Conservation (phyloP, 2,888 invertebrate species). For the Harpalus rufipes region DNA sequence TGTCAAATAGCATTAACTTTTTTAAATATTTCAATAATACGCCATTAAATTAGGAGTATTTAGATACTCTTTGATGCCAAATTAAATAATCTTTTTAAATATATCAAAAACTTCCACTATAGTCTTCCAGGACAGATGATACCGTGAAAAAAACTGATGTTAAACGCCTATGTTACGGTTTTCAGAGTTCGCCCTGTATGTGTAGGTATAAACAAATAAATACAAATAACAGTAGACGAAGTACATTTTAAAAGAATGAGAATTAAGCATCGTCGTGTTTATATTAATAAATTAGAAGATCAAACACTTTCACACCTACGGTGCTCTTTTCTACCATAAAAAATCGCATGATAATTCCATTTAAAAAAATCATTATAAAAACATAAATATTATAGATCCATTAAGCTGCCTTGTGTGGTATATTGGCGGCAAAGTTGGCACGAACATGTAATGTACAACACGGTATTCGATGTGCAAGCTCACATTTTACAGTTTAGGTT, state of each 20-base stretch:
- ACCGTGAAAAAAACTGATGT: too few species aligned
- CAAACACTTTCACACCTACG: constrained; percentile 62
- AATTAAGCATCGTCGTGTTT: constrained; percentile 55
- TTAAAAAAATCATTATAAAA: constrained; percentile 65
- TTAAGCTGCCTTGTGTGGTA: constrained; percentile 63
- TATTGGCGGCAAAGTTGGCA: constrained; percentile 62
- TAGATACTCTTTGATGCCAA: too few species aligned
- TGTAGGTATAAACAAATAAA: constrained; percentile 54
- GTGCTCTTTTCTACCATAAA: constrained; percentile 57
- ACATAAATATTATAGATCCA: constrained; percentile 61
- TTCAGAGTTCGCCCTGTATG: too few species aligned
- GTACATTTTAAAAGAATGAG: constrained; percentile 53
- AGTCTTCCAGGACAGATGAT: too few species aligned
- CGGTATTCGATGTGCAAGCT: constrained; percentile 66
- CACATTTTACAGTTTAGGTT: constrained; percentile 62
- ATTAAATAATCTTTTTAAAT: too few species aligned
- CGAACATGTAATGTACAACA: constrained; percentile 64
- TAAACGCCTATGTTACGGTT: too few species aligned
- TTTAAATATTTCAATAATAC: too few species aligned
- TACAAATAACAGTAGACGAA: constrained; percentile 55
- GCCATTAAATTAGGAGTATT: too few species aligned
- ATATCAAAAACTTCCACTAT: too few species aligned
- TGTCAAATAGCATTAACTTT: too few species aligned
- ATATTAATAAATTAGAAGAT: constrained; percentile 54
- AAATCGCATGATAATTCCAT: constrained; percentile 57